phyloP scores from a whole-genome alignment of 2,888 invertebrate species.

The Pachycephus smyrnensis region DNA sequence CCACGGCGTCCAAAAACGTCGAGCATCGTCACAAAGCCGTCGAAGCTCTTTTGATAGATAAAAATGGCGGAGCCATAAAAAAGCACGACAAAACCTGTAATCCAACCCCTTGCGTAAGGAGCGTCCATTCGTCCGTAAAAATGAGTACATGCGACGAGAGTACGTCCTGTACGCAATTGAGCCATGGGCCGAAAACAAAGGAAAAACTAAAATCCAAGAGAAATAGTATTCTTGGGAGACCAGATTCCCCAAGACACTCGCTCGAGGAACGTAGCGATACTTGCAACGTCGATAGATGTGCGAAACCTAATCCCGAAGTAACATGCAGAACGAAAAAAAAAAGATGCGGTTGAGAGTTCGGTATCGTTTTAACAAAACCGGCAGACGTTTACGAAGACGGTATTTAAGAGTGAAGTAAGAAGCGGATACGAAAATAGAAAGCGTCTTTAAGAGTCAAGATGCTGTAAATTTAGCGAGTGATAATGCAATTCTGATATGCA shows the following conservation, averaged over 20 bases:
- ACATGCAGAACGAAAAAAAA: neutral
- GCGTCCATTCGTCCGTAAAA: constrained; percentile 35
- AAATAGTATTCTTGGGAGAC: neutral
- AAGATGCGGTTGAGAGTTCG: neutral
- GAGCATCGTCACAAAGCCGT: constrained; percentile 20
- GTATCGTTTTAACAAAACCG: neutral
- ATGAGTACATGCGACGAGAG: constrained; percentile 37
- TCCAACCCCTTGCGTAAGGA: constrained; percentile 23
- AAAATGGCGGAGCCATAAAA: constrained; percentile 5
- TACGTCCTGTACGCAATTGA: constrained; percentile 25
- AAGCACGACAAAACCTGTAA: constrained; percentile 32
- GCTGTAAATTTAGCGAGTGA: neutral
- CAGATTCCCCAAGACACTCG: neutral
- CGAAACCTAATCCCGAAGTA: neutral
- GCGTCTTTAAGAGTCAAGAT: neutral
- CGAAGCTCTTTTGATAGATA: constrained; percentile 21
- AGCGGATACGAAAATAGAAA: neutral
- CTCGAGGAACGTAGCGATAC: neutral
- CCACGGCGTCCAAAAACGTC: constrained; percentile 17
- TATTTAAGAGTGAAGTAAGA: neutral
- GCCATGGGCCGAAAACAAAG: neutral
- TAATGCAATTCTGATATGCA: neutral
- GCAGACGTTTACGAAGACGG: neutral
- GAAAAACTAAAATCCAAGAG: neutral
- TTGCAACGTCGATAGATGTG: neutral